These are phyloP conservation scores for Stomorhina lunata DNA, from an alignment of 2,888 invertebrate species.

Conservation along the genomic window DNA sequence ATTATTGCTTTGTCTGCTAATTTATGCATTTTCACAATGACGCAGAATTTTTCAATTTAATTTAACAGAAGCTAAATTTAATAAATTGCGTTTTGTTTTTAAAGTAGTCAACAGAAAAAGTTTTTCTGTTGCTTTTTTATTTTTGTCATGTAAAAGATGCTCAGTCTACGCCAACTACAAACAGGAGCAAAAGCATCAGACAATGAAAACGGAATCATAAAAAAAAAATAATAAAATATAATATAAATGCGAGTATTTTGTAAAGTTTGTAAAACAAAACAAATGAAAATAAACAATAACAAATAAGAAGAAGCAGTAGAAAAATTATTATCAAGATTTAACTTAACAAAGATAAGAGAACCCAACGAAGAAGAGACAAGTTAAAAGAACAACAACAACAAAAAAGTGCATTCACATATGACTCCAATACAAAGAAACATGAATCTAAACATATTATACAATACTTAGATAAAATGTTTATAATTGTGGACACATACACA, in stretches of 20 bases:
- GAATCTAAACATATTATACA: too few relatives aligned
- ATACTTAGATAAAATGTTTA: too few relatives aligned
- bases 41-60: too few relatives aligned
- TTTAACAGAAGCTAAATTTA: too few relatives aligned
- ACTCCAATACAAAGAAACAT: too few relatives aligned
- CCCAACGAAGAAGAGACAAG: too few relatives aligned
- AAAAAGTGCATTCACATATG: slow-evolving; percentile 7
- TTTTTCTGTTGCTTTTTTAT: too few relatives aligned
- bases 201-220: slow-evolving; percentile 4
- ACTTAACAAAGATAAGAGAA: slow-evolving; percentile 27
- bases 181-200: slow-evolving; percentile 31
- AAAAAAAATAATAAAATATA: slow-evolving; percentile 3
- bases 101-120: too few relatives aligned
- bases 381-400: slow-evolving; percentile 8
- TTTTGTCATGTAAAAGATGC: slow-evolving; percentile 9
- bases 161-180: slow-evolving; percentile 41
- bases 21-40: too few relatives aligned
- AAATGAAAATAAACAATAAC: slow-evolving; percentile 9
- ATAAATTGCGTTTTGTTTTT: too few relatives aligned
- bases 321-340: slow-evolving; percentile 20
- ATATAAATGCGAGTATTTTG: slow-evolving; percentile 16
- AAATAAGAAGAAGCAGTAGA: slow-evolving; percentile 12
- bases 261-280: not conserved
- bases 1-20: too few relatives aligned
- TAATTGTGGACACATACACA: not conserved